A percentile compares a stretch with the other conserved stretches of the same genome.
These are phyloP conservation scores for Drosophila saltans DNA, from an alignment of 1,140 invertebrate species.

Conservation along the genomic window DNA sequence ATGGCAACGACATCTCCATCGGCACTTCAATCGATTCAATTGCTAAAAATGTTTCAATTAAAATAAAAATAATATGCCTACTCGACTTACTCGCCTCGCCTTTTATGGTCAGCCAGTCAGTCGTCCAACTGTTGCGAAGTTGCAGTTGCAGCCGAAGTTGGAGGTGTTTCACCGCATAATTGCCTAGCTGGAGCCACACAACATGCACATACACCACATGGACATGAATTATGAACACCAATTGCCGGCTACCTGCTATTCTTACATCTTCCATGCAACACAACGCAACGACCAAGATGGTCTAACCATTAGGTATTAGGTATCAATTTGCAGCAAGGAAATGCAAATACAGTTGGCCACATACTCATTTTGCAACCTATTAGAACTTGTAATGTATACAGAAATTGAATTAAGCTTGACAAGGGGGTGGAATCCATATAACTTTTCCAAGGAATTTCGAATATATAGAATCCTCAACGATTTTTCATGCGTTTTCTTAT, in stretches of 20 bases:
- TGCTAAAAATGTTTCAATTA: conserved; percentile 79
- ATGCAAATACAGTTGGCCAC: conserved; percentile 7
- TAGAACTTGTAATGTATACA: background rate
- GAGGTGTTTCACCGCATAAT: conserved; percentile 63
- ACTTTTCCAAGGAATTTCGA: background rate
- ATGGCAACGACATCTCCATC: conserved; percentile 58
- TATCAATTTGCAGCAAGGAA: conserved; percentile 59
- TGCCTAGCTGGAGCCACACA: conserved; percentile 49
- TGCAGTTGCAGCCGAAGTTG: conserved; percentile 28
- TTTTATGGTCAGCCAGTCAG: conserved; percentile 53
- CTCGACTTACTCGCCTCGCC: conserved; percentile 58
- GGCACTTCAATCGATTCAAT: conserved; percentile 69
- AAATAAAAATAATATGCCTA: conserved; percentile 73
- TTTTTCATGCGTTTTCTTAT: too few relatives aligned
- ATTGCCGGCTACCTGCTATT: conserved; percentile 38
- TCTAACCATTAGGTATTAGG: conserved; percentile 60
- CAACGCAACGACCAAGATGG: background rate
- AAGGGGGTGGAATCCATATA: background rate
- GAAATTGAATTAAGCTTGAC: conserved; percentile 2
- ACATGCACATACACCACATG: conserved; percentile 45
- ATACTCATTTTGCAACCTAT: background rate
- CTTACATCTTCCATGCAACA: background rate
- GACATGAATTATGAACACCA: conserved; percentile 71
- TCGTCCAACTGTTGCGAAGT: background rate
- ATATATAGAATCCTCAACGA: too few relatives aligned